Evolutionary conservation across 2,888 invertebrate species (phyloP).

Genomic region (Odontocerum albicorne): DNA sequence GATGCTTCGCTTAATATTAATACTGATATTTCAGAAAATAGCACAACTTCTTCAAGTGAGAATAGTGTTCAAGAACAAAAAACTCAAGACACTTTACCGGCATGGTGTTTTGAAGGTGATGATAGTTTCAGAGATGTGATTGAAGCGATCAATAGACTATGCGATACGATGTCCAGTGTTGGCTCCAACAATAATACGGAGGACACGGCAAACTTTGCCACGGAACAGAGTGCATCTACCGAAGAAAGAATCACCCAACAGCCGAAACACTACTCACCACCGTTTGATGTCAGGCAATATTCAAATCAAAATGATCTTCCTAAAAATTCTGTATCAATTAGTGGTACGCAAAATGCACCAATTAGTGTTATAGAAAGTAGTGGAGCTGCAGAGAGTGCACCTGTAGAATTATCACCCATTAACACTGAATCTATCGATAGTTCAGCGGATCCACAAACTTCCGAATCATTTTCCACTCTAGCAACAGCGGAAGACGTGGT

Average conservation of each 20-base stretch:
- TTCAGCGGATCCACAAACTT: slow-evolving; percentile 8
- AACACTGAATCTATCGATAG: slow-evolving; percentile 13
- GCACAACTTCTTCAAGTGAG: too few relatives aligned
- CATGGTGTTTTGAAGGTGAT: slow-evolving; percentile 31
- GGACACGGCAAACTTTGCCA: slow-evolving; percentile 8
- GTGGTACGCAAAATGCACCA: neutral
- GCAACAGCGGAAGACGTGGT: slow-evolving; percentile 7
- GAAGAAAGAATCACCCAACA: slow-evolving; percentile 19
- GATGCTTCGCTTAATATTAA: too few relatives aligned
- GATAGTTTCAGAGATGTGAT: slow-evolving; percentile 48
- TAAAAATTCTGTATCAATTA: slow-evolving; percentile 7
- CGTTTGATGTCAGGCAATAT: neutral
- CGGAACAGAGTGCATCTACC: neutral
- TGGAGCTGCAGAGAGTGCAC: neutral
- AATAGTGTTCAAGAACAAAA: too few relatives aligned
- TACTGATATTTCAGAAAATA: too few relatives aligned
- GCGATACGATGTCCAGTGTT: slow-evolving; percentile 52
- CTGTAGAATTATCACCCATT: neutral
- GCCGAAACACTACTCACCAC: slow-evolving; percentile 14
- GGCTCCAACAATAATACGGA: slow-evolving; percentile 18
- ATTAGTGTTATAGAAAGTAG: neutral
- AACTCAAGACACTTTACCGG: slow-evolving; percentile 18
- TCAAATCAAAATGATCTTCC: neutral
- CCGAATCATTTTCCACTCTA: slow-evolving; percentile 13
- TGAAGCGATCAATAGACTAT: slow-evolving; percentile 54